Evolutionary conservation across 2,113 vertebrate genomes (phyloP), one percentile per base, ranked within the genome.

Genomic region (Ranitomeya imitator): DNA sequence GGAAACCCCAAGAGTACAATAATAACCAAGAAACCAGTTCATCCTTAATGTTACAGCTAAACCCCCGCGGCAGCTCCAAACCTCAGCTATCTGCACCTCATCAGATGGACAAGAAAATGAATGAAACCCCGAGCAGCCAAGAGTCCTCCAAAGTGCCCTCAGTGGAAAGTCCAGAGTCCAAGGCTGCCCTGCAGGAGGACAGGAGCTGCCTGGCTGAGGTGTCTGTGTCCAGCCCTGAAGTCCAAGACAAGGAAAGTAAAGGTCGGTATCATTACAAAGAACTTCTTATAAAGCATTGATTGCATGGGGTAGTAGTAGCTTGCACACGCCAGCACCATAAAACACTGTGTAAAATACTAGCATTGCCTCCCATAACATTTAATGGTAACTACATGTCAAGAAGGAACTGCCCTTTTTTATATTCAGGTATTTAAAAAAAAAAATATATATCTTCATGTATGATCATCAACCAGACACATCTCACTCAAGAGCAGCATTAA

Each of bases 1-100:
- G 97, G 91, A 99, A 98, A 96, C 96, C 96, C 92, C 96, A 97
- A 96, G 97, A 99, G 91, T 99, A 97, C 96, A 96, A 96, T 95
- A 97, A 97, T 91, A 94, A 94, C 90, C 87, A 83, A 88, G 96
- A 97, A 93, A 94, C 96, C 94, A 97, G 96, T 93, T 97, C 97
- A 90, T 98, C 95, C 93, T 95, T 97, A 91, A 98, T 97, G 92
- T 94, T 98, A 95, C 97, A 98, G 93, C 95, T 99, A 92, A 97
- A 96, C 93, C 94, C 95, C 93, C 96, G 97, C 93, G 94, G 97
- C 93, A 95, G 95, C 91, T 96, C 96, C 92, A 99, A 99, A 95
- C 94, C 96, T 93, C 97, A 97, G 93, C 90, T 96, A 86, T 95
- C 97, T 91, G 93, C 95, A 91, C 97, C 96, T 91, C 93, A 95